Percentiles rank a stretch among this genome's conserved stretches.
Conservation (phyloP, 2,797 vertebrate genomes). For the Odontamblyopus rebecca region DNA sequence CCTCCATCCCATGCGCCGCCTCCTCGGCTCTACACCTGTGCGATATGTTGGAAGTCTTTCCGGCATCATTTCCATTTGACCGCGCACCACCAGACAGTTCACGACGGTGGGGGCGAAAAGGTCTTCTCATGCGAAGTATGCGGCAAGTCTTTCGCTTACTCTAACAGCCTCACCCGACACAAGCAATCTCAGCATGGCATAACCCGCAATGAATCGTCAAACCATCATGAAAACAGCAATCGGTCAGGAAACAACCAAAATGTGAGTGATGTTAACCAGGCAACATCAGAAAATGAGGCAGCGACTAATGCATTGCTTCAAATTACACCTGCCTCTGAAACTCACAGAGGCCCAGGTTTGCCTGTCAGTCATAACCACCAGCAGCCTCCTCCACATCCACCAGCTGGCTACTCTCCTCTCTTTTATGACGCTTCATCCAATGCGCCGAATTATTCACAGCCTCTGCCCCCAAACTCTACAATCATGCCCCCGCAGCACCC, state of each 20-base stretch:
- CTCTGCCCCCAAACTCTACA: conserved; percentile 81
- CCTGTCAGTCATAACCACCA: conserved; percentile 78
- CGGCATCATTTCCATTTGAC: conserved; percentile 90
- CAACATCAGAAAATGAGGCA: conserved; percentile 80
- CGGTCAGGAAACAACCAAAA: conserved; percentile 69
- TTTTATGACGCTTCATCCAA: conserved; percentile 79
- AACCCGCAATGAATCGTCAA: conserved; percentile 70
- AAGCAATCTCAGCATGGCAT: conserved; percentile 86
- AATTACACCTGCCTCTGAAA: conserved; percentile 74
- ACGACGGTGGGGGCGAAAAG: conserved; percentile 86
- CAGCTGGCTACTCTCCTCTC: conserved; percentile 78
- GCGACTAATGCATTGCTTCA: conserved; percentile 83
- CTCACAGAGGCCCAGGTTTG: conserved; percentile 74
- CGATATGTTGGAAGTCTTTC: conserved; percentile 92
- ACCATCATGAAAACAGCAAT: conserved; percentile 72
- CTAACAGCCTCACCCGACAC: conserved; percentile 91
- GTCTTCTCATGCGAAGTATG: conserved; percentile 90
- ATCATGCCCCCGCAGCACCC: conserved; percentile 80
- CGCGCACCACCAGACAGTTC: conserved; percentile 90
- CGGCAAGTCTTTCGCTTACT: conserved; percentile 90
- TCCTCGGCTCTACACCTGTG: conserved; percentile 86
- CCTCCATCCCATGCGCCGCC: conserved; percentile 64
- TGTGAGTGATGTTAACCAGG: conserved; percentile 66
- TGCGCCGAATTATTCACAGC: conserved; percentile 76
- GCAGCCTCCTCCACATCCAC: conserved; percentile 72